phyloP scores from a whole-genome alignment of 1,140 invertebrate species.

The Anadara kagoshimensis region DNA sequence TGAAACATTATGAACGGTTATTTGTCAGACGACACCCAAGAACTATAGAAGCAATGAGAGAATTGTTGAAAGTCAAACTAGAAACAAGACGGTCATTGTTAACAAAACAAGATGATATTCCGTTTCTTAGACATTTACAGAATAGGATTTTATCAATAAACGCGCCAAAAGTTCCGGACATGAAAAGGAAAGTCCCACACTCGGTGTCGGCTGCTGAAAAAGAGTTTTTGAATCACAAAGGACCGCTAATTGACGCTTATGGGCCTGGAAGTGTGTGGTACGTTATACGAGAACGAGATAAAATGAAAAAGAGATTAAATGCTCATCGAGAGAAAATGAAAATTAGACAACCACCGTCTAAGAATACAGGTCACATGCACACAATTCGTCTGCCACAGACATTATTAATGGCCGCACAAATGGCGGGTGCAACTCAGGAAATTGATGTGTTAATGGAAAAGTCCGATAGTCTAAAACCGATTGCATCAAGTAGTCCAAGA shows the following conservation, averaged over 20 bases:
- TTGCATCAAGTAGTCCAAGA: neutral
- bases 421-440: slow-evolving; percentile 39
- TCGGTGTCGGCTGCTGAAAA: slow-evolving; percentile 57
- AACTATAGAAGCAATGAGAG: slow-evolving; percentile 66
- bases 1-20: slow-evolving; percentile 71
- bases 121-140: slow-evolving; percentile 46
- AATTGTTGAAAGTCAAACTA: slow-evolving; percentile 56
- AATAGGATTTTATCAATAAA: slow-evolving; percentile 33
- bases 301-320: slow-evolving; percentile 33
- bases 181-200: slow-evolving; percentile 38
- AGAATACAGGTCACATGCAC: slow-evolving; percentile 41
- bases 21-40: slow-evolving; percentile 65
- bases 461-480: neutral
- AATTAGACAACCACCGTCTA: slow-evolving; percentile 28
- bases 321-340: slow-evolving; percentile 4
- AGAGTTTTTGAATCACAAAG: slow-evolving; percentile 62
- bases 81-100: slow-evolving; percentile 46
- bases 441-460: slow-evolving; percentile 24
- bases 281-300: slow-evolving; percentile 60
- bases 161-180: slow-evolving; percentile 38
- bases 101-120: slow-evolving; percentile 53
- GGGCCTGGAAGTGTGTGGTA: slow-evolving; percentile 71
- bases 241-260: slow-evolving; percentile 66
- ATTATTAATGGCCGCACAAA: slow-evolving; percentile 46
- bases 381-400: slow-evolving; percentile 42